phyloP scores from a whole-genome alignment of 1,140 invertebrate genomes.

The Druon quercuslanigerum region DNA sequence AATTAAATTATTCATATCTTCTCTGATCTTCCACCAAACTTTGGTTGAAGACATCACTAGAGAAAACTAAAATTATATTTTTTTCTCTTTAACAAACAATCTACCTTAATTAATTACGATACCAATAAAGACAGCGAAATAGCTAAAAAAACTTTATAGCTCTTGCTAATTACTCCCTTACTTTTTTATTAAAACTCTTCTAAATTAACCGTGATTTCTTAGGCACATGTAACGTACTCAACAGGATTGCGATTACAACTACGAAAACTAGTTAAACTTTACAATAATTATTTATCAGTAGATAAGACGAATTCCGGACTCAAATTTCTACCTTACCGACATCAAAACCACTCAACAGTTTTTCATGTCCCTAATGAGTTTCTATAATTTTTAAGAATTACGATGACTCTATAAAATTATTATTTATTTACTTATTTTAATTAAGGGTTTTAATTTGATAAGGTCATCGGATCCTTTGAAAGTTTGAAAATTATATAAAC shows the following conservation, averaged over 20 bases:
- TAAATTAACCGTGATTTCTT: not conserved
- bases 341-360: no score
- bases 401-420: no score
- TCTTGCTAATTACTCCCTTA: no score
- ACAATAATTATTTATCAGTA: not conserved
- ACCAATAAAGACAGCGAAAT: slow-evolving; percentile 6
- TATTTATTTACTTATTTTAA: no score
- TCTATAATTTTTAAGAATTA: no score
- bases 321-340: no score
- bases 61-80: not conserved
- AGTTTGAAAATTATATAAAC: no score
- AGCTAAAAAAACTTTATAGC: not conserved
- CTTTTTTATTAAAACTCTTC: not conserved
- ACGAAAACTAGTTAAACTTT: slow-evolving; percentile 4
- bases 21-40: not conserved
- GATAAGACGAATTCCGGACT: no score
- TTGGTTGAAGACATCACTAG: not conserved
- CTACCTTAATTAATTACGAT: slow-evolving; percentile 24
- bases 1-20: not conserved
- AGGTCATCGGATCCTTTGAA: no score
- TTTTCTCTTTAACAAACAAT: slow-evolving; percentile 1
- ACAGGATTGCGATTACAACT: not conserved
- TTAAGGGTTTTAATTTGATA: no score
- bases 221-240: slow-evolving; percentile 31
- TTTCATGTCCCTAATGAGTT: no score